These are phyloP conservation scores for Baryphthengus martii DNA, from an alignment of 2,113 vertebrate species.

Conservation along the genomic window DNA sequence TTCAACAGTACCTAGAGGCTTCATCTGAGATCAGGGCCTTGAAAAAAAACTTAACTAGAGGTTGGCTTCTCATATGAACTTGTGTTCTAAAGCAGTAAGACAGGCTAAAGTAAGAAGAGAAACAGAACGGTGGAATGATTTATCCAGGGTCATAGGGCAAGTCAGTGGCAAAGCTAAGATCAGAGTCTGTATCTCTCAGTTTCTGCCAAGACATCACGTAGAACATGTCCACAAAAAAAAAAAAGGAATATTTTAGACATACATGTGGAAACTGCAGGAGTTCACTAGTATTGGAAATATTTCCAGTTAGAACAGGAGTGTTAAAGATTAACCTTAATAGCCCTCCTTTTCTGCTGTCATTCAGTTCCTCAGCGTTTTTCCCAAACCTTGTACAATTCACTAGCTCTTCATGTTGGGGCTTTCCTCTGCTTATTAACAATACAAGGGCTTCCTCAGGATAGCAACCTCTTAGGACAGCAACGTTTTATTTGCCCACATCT, in stretches of 20 bases:
- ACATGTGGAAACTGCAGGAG: constrained; percentile 1
- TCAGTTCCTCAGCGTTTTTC: neutral
- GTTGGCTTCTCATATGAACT: neutral
- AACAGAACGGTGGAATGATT: constrained; percentile 46
- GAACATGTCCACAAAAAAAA: constrained; percentile 22
- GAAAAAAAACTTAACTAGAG: neutral
- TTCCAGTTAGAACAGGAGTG: neutral
- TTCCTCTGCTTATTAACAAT: neutral
- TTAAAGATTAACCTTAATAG: constrained; percentile 44
- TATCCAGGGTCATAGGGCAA: constrained; percentile 30
- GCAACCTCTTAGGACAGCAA: neutral
- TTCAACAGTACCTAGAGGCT: neutral
- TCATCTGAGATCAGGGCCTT: neutral
- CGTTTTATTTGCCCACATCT: constrained; percentile 69
- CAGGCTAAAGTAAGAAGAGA: constrained; percentile 18
- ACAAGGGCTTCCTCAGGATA: neutral
- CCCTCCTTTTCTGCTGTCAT: constrained; percentile 11
- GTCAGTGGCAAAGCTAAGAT: constrained; percentile 1
- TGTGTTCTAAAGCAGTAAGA: neutral
- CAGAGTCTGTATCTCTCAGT: constrained; percentile 22
- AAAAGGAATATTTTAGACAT: constrained; percentile 21
- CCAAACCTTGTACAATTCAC: neutral
- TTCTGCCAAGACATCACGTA: constrained; percentile 43
- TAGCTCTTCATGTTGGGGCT: neutral
- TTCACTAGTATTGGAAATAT: constrained; percentile 20